A percentile compares a stretch with the other conserved stretches of the same genome.
Evolutionary conservation across 2,113 vertebrate species (phyloP).

Genomic region (Sminthopsis crassicaudata): DNA sequence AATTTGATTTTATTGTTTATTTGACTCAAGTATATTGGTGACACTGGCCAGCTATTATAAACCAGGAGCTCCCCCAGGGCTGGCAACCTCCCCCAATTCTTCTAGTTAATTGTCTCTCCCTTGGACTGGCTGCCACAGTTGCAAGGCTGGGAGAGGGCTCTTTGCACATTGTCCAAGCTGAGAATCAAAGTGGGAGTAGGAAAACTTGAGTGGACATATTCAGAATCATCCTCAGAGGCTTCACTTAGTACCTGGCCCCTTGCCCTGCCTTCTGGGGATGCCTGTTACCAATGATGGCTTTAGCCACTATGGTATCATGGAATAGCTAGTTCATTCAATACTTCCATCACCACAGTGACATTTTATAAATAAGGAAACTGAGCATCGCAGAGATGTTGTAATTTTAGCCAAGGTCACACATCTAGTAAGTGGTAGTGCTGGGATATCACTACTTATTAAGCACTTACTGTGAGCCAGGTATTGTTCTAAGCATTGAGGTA

Average conservation of each 20-base stretch:
- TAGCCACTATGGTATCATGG: not conserved
- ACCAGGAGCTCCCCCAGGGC: slow-evolving; percentile 30
- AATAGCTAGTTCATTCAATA: not conserved
- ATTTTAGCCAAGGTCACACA: not conserved
- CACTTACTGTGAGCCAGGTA: not conserved
- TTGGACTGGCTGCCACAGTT: slow-evolving; percentile 41
- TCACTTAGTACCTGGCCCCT: not conserved
- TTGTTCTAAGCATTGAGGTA: not conserved
- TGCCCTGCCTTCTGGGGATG: not conserved
- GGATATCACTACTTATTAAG: not conserved
- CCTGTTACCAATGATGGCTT: not conserved
- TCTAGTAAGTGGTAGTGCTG: not conserved
- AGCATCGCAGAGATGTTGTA: not conserved
- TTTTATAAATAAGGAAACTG: not conserved
- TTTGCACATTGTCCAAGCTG: slow-evolving; percentile 50
- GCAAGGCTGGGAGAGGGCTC: slow-evolving; percentile 59
- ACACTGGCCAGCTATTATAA: slow-evolving; percentile 52
- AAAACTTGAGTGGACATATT: slow-evolving; percentile 53
- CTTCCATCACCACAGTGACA: not conserved
- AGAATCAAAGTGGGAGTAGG: slow-evolving; percentile 57
- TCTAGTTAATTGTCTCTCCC: slow-evolving; percentile 14
- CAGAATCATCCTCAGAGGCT: slow-evolving; percentile 36
- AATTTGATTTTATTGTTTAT: slow-evolving; percentile 60
- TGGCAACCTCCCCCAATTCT: slow-evolving; percentile 67
- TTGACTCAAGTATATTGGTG: slow-evolving; percentile 59